These are phyloP conservation scores for Notolepis coatsorum DNA, from an alignment of 2,797 vertebrate species.

Conservation along the genomic window DNA sequence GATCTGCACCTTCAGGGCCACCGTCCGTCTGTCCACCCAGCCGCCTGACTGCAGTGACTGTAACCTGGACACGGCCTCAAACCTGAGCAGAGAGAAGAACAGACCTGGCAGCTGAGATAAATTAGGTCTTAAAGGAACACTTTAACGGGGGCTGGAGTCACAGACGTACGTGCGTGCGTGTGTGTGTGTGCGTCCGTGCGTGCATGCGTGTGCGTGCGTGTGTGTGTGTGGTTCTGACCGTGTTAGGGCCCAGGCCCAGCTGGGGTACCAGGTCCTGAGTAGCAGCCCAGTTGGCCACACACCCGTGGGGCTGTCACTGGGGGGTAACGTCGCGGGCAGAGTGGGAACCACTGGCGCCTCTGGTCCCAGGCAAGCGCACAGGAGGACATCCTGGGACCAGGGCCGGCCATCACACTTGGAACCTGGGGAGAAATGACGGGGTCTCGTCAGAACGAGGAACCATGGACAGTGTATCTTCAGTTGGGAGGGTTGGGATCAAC, in stretches of 20 bases:
- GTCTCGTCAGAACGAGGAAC: too few relatives aligned
- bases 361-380: not conserved
- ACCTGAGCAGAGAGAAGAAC: slow-evolving; percentile 56
- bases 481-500: too few relatives aligned
- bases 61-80: slow-evolving; percentile 55
- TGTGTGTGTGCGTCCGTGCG: not conserved
- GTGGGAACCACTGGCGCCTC: not conserved
- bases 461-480: too few relatives aligned
- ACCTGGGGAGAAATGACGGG: slow-evolving; percentile 41
- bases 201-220: not conserved
- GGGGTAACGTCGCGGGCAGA: too few relatives aligned
- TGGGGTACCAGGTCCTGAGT: slow-evolving; percentile 16
- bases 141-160: not conserved
- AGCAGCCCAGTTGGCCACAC: slow-evolving; percentile 45
- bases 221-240: slow-evolving; percentile 65
- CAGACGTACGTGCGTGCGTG: too few relatives aligned
- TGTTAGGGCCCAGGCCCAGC: slow-evolving; percentile 72
- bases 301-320: not conserved
- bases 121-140: not conserved
- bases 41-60: slow-evolving; percentile 44
- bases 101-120: not conserved
- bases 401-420: not conserved
- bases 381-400: not conserved
- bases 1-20: slow-evolving; percentile 72
- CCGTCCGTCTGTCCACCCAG: slow-evolving; percentile 68